Conservation (phyloP, 23 tunicate species). For the Botrylloides violaceus region DNA sequence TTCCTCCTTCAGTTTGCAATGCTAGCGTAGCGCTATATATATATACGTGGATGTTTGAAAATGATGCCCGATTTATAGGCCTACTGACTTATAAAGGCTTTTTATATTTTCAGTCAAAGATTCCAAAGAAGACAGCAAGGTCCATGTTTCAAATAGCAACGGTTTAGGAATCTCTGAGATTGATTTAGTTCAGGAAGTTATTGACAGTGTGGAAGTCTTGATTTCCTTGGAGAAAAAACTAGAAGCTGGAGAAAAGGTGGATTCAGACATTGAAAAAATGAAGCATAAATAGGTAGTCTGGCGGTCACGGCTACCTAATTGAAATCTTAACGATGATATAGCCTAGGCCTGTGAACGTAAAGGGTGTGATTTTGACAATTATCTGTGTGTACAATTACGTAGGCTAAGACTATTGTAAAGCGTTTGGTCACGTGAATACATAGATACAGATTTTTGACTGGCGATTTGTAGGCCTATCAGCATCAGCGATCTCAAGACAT, state of each 20-base stretch:
- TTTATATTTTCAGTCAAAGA: constrained; percentile 41
- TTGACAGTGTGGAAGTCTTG: constrained; percentile 46
- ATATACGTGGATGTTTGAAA: background rate
- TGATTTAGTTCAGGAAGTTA: constrained; percentile 35
- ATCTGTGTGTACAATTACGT: no score
- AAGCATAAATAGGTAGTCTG: background rate
- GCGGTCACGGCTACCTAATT: no score
- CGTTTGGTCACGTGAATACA: no score
- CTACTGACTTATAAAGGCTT: no score
- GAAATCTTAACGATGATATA: no score
- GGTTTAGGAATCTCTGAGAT: constrained; percentile 40
- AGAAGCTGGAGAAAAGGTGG: constrained; percentile 13
- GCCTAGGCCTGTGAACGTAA: no score
- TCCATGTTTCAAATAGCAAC: constrained; percentile 35
- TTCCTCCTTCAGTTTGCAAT: background rate
- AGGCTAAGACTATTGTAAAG: no score
- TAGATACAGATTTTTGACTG: no score
- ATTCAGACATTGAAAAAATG: background rate
- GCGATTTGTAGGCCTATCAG: no score
- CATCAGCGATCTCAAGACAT: no score
- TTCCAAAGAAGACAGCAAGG: constrained; percentile 29
- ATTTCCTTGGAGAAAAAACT: constrained; percentile 40
- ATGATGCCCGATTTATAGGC: background rate
- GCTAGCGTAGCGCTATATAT: background rate
- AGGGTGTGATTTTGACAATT: no score